phyloP scores from a whole-genome alignment of 1,140 invertebrate genomes.

The Hesperophylax magnus region DNA sequence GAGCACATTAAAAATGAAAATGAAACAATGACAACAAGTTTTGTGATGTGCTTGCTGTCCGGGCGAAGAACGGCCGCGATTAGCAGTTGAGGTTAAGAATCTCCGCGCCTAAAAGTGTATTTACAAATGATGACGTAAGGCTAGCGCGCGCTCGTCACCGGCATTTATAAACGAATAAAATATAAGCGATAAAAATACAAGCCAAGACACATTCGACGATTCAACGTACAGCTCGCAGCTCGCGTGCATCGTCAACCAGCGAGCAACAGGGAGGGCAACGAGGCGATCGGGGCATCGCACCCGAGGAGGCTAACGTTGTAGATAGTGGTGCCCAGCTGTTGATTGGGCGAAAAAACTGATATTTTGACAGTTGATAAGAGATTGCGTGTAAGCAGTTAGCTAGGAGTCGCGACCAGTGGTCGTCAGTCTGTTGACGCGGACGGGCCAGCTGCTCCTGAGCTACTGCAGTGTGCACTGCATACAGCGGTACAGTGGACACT shows the following conservation, averaged over 20 bases:
- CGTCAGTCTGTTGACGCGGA: neutral
- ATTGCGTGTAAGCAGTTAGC: neutral
- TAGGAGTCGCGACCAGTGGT: neutral
- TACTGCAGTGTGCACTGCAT: neutral
- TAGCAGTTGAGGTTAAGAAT: constrained; percentile 39
- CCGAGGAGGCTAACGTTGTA: no score
- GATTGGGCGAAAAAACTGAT: neutral
- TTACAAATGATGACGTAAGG: constrained; percentile 48
- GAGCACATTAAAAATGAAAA: neutral
- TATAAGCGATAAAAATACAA: constrained; percentile 40
- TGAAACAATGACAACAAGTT: constrained; percentile 10
- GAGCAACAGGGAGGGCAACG: no score
- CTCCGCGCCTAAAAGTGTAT: constrained; percentile 36
- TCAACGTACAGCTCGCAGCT: neutral
- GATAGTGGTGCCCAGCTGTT: neutral
- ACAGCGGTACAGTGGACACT: neutral
- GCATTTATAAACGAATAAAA: constrained; percentile 43
- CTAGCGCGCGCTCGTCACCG: constrained; percentile 32
- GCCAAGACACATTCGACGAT: constrained; percentile 18
- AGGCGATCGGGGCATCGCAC: no score
- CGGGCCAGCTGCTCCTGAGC: neutral
- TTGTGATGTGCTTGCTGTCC: neutral
- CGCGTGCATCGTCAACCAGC: neutral
- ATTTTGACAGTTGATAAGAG: neutral
- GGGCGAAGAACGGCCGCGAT: neutral